Conservation (phyloP, 1,140 invertebrate genomes). For the Ostrea denselamellosa region DNA sequence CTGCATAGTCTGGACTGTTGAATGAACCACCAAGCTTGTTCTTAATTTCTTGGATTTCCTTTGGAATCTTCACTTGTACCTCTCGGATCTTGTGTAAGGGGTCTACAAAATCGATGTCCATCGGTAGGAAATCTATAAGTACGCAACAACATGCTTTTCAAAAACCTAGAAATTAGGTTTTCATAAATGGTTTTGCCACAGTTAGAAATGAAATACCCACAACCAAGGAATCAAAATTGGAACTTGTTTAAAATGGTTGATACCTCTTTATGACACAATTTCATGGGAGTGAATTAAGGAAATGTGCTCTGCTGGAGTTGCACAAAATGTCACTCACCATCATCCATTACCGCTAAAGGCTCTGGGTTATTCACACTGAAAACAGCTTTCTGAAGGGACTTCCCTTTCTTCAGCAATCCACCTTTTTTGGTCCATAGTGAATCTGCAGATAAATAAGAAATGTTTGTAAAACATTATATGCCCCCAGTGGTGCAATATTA, state of each 20-base stretch:
- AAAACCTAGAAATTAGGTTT: too few species aligned
- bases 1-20: slow-evolving; percentile 64
- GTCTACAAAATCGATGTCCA: slow-evolving; percentile 59
- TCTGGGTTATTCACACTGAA: slow-evolving; percentile 52
- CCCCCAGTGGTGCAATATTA: too few species aligned
- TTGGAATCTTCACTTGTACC: slow-evolving; percentile 55
- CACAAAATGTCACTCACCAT: slow-evolving; percentile 41
- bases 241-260: too few species aligned
- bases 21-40: slow-evolving; percentile 56
- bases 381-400: slow-evolving; percentile 12
- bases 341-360: slow-evolving; percentile 53
- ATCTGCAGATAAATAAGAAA: not conserved
- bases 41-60: slow-evolving; percentile 65
- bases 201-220: too few species aligned
- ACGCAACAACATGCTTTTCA: not conserved
- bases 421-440: slow-evolving; percentile 21
- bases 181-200: too few species aligned
- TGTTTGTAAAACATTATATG: too few species aligned
- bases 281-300: too few species aligned
- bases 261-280: too few species aligned
- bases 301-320: too few species aligned
- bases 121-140: slow-evolving; percentile 53
- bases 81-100: slow-evolving; percentile 45
- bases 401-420: not conserved
- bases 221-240: too few species aligned